phyloP scores from a whole-genome alignment of 23 tunicate species.

The Phallusia fumigata region DNA sequence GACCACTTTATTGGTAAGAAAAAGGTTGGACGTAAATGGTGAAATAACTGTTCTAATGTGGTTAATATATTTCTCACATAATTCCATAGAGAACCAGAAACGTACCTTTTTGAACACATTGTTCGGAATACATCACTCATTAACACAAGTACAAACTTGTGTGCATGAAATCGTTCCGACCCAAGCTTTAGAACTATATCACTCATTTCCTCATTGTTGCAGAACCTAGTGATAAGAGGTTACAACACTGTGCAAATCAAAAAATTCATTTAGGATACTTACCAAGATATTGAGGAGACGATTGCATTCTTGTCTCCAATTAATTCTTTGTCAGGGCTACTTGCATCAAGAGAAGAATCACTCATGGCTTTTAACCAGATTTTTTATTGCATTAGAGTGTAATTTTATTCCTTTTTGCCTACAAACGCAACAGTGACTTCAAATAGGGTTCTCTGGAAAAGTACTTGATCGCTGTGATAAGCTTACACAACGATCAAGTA shows the following conservation, averaged over 20 bases:
- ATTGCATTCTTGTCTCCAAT: slow-evolving; percentile 40
- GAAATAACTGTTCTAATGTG: neutral
- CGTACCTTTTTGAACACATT: slow-evolving; percentile 75
- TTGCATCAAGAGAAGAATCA: too few species aligned
- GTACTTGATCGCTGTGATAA: too few species aligned
- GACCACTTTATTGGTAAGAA: too few species aligned
- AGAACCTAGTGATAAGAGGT: slow-evolving; percentile 25
- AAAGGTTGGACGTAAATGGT: too few species aligned
- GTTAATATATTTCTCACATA: neutral
- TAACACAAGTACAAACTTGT: slow-evolving; percentile 75
- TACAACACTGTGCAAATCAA: neutral
- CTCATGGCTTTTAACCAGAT: too few species aligned
- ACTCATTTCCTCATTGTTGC: slow-evolving; percentile 84
- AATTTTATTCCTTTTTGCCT: too few species aligned
- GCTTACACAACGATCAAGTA: too few species aligned
- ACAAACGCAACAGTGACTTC: too few species aligned
- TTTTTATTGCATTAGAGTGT: too few species aligned
- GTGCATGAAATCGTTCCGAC: slow-evolving; percentile 55
- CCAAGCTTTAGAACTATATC: slow-evolving; percentile 74
- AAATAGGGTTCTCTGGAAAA: too few species aligned
- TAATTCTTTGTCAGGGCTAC: neutral
- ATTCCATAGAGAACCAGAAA: neutral
- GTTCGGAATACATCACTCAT: slow-evolving; percentile 94
- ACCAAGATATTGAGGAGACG: slow-evolving; percentile 38
- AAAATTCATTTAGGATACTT: neutral